Percentiles rank a stretch among this genome's conserved stretches.
phyloP scores from a whole-genome alignment of 1,140 invertebrate species.

The Papilio helenus region DNA sequence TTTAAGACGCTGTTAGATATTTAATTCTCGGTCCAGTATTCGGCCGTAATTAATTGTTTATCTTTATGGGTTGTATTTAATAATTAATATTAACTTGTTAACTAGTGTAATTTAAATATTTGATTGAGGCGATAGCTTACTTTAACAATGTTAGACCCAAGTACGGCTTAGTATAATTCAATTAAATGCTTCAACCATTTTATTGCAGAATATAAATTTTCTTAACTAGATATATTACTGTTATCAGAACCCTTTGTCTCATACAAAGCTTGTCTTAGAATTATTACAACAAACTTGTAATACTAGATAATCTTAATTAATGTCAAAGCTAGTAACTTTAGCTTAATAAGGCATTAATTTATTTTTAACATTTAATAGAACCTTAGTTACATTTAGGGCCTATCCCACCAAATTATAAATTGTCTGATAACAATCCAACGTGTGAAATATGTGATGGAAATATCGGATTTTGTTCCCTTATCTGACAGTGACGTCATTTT shows the following conservation, averaged over 20 bases:
- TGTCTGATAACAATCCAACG: no score
- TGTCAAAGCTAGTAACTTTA: no score
- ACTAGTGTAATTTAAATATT: slow-evolving; percentile 16
- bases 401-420: no score
- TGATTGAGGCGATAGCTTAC: not conserved
- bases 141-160: not conserved
- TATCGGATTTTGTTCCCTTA: no score
- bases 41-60: no score
- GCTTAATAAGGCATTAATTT: not conserved
- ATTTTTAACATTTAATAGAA: no score
- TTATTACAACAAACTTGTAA: not conserved
- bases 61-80: no score
- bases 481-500: no score
- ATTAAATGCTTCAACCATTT: slow-evolving; percentile 7
- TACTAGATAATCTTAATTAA: not conserved
- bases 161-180: not conserved
- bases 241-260: not conserved
- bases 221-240: slow-evolving; percentile 12
- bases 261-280: not conserved
- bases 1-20: no score
- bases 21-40: no score
- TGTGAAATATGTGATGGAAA: no score
- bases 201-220: slow-evolving; percentile 18
- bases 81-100: not conserved
- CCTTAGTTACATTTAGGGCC: no score